Percentiles rank a stretch among this genome's conserved stretches.
phyloP scores from a whole-genome alignment of 1,140 invertebrate species.

The Galleria mellonella region DNA sequence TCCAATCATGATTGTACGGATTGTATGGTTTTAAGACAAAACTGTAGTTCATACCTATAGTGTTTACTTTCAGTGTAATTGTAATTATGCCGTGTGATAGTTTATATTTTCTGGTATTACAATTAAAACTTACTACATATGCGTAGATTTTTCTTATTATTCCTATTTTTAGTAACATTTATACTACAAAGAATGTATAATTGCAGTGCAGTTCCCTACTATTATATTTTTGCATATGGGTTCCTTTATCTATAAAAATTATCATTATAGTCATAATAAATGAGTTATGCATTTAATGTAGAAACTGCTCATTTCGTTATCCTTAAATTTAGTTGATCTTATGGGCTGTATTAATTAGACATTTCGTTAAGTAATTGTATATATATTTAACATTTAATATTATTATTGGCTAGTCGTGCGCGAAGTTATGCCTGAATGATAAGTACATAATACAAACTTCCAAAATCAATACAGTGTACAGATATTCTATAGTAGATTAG shows the following conservation, averaged over 20 bases:
- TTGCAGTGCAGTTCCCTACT: background rate
- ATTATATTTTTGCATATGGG: slow-evolving; percentile 11
- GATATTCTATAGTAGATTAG: slow-evolving; percentile 60
- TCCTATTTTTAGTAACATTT: no score
- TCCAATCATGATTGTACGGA: no score
- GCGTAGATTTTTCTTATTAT: no score
- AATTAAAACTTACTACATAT: no score
- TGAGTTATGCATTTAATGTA: slow-evolving; percentile 62
- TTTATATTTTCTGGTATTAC: no score
- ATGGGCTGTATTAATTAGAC: slow-evolving; percentile 19
- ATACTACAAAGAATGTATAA: no score
- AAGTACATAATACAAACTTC: slow-evolving; percentile 18
- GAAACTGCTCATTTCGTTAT: slow-evolving; percentile 39
- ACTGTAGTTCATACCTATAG: no score
- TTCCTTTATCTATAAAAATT: slow-evolving; percentile 31
- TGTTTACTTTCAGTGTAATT: no score
- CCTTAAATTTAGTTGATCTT: slow-evolving; percentile 16
- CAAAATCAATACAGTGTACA: slow-evolving; percentile 42
- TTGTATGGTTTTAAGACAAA: no score
- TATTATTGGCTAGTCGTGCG: slow-evolving; percentile 51
- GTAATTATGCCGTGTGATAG: no score
- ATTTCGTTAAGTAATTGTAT: slow-evolving; percentile 21
- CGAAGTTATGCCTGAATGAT: slow-evolving; percentile 26
- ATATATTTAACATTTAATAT: slow-evolving; percentile 22
- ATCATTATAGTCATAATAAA: slow-evolving; percentile 15